Conservation (phyloP, 2,888 invertebrate species). For the Steinernema scapterisci region DNA sequence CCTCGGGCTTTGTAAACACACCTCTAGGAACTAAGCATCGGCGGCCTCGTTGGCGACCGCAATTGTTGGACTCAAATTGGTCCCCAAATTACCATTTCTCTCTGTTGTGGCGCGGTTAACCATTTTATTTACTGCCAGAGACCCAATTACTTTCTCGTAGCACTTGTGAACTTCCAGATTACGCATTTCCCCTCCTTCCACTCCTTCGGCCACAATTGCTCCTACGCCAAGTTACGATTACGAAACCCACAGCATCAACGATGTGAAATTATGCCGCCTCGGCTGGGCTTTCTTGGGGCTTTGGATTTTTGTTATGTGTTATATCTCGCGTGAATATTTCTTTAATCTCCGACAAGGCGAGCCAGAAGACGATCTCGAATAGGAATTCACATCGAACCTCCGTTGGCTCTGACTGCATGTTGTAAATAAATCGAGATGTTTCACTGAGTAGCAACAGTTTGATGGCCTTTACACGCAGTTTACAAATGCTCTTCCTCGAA, state of each 20-base stretch:
- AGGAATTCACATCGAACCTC: not conserved
- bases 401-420: not conserved
- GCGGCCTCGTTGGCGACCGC: not conserved
- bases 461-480: no score
- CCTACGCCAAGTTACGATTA: not conserved
- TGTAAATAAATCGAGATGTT: no score
- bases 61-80: constrained; percentile 2
- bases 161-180: not conserved
- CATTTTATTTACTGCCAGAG: not conserved
- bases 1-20: no score
- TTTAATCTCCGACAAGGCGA: not conserved
- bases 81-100: constrained; percentile 14
- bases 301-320: constrained; percentile 37
- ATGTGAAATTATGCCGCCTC: constrained; percentile 39
- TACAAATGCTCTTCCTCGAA: no score
- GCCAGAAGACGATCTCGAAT: not conserved
- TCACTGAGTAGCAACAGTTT: no score
- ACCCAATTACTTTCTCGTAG: not conserved
- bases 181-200: not conserved
- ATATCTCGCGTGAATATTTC: constrained; percentile 38
- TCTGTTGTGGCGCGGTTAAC: not conserved
- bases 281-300: constrained; percentile 36
- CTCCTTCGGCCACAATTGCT: not conserved
- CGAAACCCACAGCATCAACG: constrained; percentile 4
- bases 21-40: not conserved